Base-by-base conservation (phyloP, 2,888 invertebrate genomes). In the Phengaris alcon region DNA sequence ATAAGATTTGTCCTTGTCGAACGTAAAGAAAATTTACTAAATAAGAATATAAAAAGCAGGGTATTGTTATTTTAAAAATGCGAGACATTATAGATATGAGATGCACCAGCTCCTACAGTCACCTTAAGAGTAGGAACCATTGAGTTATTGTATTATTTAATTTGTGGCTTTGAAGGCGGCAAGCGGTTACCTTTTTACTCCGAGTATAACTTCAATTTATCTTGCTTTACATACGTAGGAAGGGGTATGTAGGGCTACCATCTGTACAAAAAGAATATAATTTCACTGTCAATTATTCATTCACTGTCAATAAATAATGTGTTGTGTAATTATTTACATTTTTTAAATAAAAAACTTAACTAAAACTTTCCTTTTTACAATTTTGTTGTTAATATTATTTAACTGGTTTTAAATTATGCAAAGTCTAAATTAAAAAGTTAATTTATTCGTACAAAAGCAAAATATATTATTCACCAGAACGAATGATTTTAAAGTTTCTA, bases 131-230 rank as follows among this genome's bases (percentile, higher is more conserved):
- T 64, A 35, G 64, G 3, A 13, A 51, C 48, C 51, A 48, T 70
- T 70, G 22, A 70, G 15, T 70, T 35, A 70, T 70, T 52, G 35
- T 72, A 13, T 35, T 54, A 72, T 72, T 72, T 72, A 54, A 72
- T 72, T 72, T 72, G 72, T 35, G 22, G 35, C 54, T 70, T 54
- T 72, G 54, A 54, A 54, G 74, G 76, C 74, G 76, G 76, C 79
- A 79, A 83, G 80, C 79, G 80, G 81, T 83, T 84, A 83, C 84
- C 84, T 85, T 87, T 72, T 72, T 72, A 72, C 72, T 72, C 72
- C 83, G 79, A 79, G 80, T 82, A 85, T 86, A 84, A 83, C 81
- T 83, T 82, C 85, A 81, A 85, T 85, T 85, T 84, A 85, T 85
- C 84, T 84, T 85, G 81, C 81, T 81, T 82, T 80, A 80, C 82